A percentile compares a stretch with the other conserved stretches of the same genome.
phyloP scores from a whole-genome alignment of 2,797 vertebrate genomes.

The Dipus sagitta region DNA sequence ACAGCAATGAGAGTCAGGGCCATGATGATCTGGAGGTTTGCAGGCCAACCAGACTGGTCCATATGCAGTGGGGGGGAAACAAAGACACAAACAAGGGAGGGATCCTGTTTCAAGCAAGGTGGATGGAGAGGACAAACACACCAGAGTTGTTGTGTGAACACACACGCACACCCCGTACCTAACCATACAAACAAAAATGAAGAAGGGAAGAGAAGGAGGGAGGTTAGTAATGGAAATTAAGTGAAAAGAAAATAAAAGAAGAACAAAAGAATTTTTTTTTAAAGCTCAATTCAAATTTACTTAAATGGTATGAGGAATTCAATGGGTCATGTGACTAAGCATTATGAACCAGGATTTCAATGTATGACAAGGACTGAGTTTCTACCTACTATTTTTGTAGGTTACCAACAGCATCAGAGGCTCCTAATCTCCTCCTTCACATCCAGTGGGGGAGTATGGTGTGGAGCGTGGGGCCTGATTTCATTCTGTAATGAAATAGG shows the following conservation, averaged over 20 bases:
- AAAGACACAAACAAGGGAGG: background rate
- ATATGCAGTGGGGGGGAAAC: no score
- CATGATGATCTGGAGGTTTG: no score
- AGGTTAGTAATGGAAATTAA: rapidly evolving
- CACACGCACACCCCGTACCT: no score
- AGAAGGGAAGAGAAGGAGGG: rapidly evolving
- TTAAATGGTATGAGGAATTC: background rate
- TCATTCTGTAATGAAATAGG: background rate
- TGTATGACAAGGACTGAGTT: background rate
- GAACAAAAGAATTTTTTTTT: background rate
- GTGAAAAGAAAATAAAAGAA: background rate
- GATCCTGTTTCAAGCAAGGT: no score
- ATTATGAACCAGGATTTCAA: background rate
- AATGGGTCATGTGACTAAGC: background rate
- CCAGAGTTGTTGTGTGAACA: no score
- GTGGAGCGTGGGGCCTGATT: rapidly evolving
- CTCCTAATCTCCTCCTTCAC: background rate
- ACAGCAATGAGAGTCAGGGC: no score
- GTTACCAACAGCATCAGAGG: background rate
- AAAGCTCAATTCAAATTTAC: background rate
- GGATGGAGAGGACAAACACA: no score
- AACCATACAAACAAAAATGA: no score
- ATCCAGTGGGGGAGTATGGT: rapidly evolving
- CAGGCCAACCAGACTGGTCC: no score
- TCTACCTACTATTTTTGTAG: background rate